Conservation (phyloP, 2,797 vertebrate species). For the Euthynnus affinis region DNA sequence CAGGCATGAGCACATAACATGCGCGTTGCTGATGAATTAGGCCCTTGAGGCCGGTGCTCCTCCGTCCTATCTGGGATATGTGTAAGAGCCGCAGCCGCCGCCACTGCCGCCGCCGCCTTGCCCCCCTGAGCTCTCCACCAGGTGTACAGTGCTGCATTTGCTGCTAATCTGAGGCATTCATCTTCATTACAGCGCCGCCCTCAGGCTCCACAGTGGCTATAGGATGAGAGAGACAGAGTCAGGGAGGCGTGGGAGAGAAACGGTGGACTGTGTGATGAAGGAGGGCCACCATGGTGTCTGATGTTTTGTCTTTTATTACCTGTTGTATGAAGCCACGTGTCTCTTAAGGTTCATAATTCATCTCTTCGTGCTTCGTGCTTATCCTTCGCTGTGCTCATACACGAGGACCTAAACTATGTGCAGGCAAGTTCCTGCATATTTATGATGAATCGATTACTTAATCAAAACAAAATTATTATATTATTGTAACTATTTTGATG, state of each 20-base stretch:
- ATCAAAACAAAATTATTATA: too few relatives aligned
- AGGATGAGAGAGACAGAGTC: conserved; percentile 11
- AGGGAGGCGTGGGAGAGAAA: conserved; percentile 35
- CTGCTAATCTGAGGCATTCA: conserved; percentile 73
- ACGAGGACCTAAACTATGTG: not conserved
- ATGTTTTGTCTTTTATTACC: conserved; percentile 34
- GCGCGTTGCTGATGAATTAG: conserved; percentile 64
- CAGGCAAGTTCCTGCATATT: not conserved
- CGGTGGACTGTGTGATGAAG: conserved; percentile 35
- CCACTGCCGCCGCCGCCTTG: not conserved
- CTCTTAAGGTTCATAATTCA: conserved; percentile 20
- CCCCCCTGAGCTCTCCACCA: conserved; percentile 49
- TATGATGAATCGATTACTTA: too few relatives aligned
- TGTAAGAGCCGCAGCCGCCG: conserved; percentile 11
- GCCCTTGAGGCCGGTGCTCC: conserved; percentile 52
- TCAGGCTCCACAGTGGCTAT: conserved; percentile 46
- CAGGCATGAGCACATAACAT: conserved; percentile 41
- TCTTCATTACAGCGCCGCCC: conserved; percentile 77
- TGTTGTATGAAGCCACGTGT: conserved; percentile 22
- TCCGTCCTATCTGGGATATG: conserved; percentile 42
- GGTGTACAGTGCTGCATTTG: conserved; percentile 53
- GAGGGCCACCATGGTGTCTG: conserved; percentile 31
- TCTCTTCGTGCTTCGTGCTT: not conserved
- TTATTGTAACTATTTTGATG: too few relatives aligned
- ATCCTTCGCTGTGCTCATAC: not conserved